Percentiles rank a stretch among this genome's conserved stretches.
Conservation (phyloP, 2,797 vertebrate species). For the Premnoplex brunnescens region DNA sequence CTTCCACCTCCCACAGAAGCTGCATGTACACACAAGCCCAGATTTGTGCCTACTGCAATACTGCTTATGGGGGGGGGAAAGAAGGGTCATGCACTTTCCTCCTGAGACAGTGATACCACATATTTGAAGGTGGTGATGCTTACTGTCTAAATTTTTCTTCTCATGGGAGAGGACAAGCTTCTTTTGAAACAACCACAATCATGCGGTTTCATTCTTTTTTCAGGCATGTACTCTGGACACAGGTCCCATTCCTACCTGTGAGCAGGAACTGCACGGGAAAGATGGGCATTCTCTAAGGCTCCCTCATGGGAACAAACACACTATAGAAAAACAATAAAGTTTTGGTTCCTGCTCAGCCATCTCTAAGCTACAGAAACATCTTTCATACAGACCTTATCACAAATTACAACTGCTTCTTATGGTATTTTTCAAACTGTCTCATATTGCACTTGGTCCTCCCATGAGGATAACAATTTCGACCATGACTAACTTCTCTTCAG, state of each 20-base stretch:
- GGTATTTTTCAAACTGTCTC: conserved; percentile 7
- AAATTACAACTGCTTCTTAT: background rate
- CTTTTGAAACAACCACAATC: background rate
- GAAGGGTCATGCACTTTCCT: background rate
- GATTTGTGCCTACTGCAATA: background rate
- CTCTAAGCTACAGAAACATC: background rate
- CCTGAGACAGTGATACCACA: fast-evolving
- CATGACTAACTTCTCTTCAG: background rate
- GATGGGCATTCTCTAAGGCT: background rate
- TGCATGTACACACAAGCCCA: background rate
- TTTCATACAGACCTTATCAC: background rate
- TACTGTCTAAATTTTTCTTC: background rate
- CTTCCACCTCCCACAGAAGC: background rate
- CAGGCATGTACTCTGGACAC: background rate
- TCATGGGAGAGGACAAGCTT: background rate
- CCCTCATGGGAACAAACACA: background rate
- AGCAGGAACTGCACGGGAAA: background rate
- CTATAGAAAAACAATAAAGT: background rate
- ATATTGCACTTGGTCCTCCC: background rate
- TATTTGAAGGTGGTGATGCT: background rate
- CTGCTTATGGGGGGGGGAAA: fast-evolving
- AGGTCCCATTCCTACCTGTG: background rate
- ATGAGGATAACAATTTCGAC: background rate
- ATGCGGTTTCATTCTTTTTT: background rate
- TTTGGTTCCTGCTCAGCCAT: background rate